Base-by-base conservation (phyloP, 2,888 invertebrate species). In the Chrysolina oricalcia region DNA sequence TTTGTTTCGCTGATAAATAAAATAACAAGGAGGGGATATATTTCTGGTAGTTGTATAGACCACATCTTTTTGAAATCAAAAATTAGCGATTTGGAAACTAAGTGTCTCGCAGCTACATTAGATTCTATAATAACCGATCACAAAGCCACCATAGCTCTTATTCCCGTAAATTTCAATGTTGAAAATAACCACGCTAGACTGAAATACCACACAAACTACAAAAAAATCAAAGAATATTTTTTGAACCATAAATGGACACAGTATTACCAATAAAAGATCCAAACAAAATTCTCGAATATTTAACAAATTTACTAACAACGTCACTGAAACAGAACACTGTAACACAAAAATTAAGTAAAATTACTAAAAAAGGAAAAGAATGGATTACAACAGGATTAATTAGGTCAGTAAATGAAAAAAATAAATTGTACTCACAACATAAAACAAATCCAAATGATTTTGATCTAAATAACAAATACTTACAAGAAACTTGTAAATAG, bases 371-470 rank as follows among this genome's bases (percentile, higher is more conserved):
- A 50, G 19, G 50, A 9, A 50, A 50, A 50, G 50, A 50, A n/a
- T 50, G 50, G 50, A 50, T 50, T 50, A 50, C 50, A 50, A 17
- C 8, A n/a, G 50, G 50, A 50, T 50, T 50, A 50, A 50, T 50
- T 15, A 50, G n/a, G n/a, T 50, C 50, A 50, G 50, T 50, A 17
- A 50, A 50, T 50, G 50, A 50, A 50, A 15, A 50, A 50, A 50
- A 50, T 50, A 43, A 43, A 43, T 43, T 43, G 2, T 43, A 43
- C 27, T 27, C 27, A 5, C 27, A 5, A 27, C 27, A 27, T 27
- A 27, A 27, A 27, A 27, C 27, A 27, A 27, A 27, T 27, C 27
- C 27, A 5, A 27, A 27, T 27, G 27, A 27, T 27, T 27, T 27
- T 3, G 27, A 27, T 27, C 5, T 27, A 27, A 27, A 27, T 27